Percentiles rank a stretch among this genome's conserved stretches.
Conservation (phyloP, 2,113 vertebrate genomes). For the Nerophis lumbriciformis region DNA sequence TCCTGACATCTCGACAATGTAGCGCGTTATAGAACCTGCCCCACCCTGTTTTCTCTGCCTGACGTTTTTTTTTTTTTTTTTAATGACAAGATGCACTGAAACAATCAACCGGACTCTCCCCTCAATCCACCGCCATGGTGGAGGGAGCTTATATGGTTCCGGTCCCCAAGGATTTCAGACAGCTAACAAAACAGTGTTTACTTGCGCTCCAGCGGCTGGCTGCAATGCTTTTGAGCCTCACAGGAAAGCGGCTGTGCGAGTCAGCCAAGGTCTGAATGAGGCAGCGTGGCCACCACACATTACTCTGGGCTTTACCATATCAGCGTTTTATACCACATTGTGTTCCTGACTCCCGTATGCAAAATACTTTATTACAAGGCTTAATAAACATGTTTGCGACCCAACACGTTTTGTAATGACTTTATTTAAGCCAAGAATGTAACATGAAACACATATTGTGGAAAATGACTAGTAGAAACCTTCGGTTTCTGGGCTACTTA, state of each 20-base stretch:
- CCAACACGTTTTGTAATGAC: conserved; percentile 23
- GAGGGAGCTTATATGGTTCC: conserved; percentile 86
- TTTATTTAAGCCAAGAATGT: conserved; percentile 17
- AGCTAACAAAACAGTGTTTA: conserved; percentile 90
- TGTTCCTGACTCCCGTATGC: conserved; percentile 22
- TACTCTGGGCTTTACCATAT: conserved; percentile 46
- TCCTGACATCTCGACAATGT: conserved; percentile 86
- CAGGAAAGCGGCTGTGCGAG: conserved; percentile 78
- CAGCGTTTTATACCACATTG: conserved; percentile 35
- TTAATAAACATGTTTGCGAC: conserved; percentile 43
- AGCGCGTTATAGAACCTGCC: conserved; percentile 73
- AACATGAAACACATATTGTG: conserved; percentile 24
- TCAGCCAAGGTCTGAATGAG: conserved; percentile 74
- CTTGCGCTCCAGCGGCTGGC: conserved; percentile 82
- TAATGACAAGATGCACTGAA: conserved; percentile 89
- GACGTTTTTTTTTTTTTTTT: conserved; percentile 68
- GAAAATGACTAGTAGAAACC: too few species aligned
- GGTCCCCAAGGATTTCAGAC: conserved; percentile 88
- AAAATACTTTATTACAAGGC: conserved; percentile 10
- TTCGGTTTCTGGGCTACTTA: conserved; percentile 16
- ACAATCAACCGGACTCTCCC: conserved; percentile 85
- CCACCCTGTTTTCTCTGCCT: conserved; percentile 82
- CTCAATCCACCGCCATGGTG: conserved; percentile 83
- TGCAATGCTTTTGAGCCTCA: conserved; percentile 88
- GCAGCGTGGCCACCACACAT: conserved; percentile 61